A percentile compares a stretch with the other conserved stretches of the same genome.
Evolutionary conservation across 2,888 invertebrate species (phyloP).

Genomic region (Gymnoscelis rufifasciata): DNA sequence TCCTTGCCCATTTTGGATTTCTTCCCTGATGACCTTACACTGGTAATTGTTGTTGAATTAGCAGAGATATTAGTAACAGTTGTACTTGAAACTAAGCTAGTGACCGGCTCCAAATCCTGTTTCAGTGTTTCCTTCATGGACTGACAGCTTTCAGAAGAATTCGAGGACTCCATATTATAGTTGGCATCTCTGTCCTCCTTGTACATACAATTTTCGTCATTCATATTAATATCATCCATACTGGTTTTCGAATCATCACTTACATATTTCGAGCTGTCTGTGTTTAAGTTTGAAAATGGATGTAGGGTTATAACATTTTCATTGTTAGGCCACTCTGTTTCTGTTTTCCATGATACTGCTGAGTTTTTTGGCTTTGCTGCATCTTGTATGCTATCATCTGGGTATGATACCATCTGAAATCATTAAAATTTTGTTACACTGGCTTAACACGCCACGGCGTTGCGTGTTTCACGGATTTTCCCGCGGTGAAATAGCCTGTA

Average conservation of each 20-base stretch:
- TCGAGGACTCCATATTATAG: constrained; percentile 73
- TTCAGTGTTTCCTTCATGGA: constrained; percentile 67
- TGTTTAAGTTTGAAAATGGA: constrained; percentile 55
- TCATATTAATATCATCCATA: constrained; percentile 68
- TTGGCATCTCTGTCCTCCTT: constrained; percentile 72
- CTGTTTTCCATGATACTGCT: constrained; percentile 66
- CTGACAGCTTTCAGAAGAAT: constrained; percentile 72
- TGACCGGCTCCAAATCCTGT: constrained; percentile 52
- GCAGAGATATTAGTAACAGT: constrained; percentile 47
- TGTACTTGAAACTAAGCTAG: constrained; percentile 55
- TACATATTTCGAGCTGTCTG: constrained; percentile 62
- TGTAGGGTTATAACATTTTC: constrained; percentile 64
- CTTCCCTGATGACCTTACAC: constrained; percentile 50
- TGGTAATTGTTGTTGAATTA: constrained; percentile 52
- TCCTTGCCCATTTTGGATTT: constrained; percentile 66
- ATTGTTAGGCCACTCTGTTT: constrained; percentile 60
- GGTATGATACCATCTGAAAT: constrained; percentile 65
- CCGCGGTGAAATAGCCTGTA: no score
- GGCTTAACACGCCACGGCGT: no score
- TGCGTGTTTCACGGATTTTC: no score
- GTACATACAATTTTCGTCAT: constrained; percentile 70
- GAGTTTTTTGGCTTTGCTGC: constrained; percentile 71
- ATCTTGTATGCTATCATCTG: constrained; percentile 68
- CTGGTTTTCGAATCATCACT: constrained; percentile 73
- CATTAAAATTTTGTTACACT: no score